phyloP scores from a whole-genome alignment of 2,797 vertebrate genomes.

The Otolemur crassicaudatus region DNA sequence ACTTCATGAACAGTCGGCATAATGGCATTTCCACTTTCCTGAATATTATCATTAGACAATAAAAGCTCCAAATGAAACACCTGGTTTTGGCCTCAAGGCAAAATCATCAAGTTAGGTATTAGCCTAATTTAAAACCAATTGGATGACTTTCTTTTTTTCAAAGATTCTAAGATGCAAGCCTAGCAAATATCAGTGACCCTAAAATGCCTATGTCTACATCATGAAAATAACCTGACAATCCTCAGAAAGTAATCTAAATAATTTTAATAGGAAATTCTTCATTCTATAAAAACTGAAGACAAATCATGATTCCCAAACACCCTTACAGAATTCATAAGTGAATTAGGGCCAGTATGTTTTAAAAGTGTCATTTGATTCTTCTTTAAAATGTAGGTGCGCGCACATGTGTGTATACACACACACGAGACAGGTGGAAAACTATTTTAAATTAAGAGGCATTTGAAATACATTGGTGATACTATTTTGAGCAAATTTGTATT shows the following conservation, averaged over 20 bases:
- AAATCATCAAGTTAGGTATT: not conserved
- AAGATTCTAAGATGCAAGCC: not conserved
- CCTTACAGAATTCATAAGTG: not conserved
- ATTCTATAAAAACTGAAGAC: constrained; percentile 35
- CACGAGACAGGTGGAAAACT: not conserved
- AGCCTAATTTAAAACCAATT: constrained; percentile 44
- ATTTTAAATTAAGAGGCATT: constrained; percentile 6
- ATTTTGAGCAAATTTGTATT: not conserved
- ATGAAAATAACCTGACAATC: not conserved
- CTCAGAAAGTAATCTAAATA: not conserved
- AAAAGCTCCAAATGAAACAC: constrained; percentile 42
- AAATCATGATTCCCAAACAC: not conserved
- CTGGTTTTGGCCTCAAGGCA: not conserved
- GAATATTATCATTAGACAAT: constrained; percentile 36
- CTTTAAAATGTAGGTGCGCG: not conserved
- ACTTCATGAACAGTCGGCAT: not conserved
- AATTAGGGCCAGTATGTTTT: not conserved
- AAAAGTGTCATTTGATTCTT: not conserved
- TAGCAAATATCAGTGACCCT: not conserved
- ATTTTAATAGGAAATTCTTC: not conserved
- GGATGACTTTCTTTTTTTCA: not conserved
- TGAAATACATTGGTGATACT: not conserved
- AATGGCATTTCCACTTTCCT: not conserved
- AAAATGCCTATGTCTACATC: constrained; percentile 6
- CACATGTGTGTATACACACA: not conserved